Evolutionary conservation across 2,888 invertebrate species (phyloP).

Genomic region (Buathra laborator): DNA sequence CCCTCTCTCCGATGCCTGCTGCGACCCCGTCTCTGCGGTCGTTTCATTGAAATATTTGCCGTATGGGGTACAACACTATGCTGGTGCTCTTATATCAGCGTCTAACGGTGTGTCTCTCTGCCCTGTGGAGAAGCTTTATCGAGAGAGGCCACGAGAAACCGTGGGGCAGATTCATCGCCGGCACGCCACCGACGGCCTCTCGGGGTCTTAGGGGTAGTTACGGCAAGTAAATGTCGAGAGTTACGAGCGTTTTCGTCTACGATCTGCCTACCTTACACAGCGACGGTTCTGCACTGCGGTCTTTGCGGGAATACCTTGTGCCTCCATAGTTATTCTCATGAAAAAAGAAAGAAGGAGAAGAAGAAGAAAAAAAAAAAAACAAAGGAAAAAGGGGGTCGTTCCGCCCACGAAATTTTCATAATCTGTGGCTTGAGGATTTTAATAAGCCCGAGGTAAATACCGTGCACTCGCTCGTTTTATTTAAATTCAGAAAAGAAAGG

Average conservation of each 20-base stretch:
- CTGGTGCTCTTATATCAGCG: conserved; percentile 5
- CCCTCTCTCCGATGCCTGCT: conserved; percentile 27
- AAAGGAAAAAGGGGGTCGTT: conserved; percentile 31
- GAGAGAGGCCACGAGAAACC: conserved; percentile 51
- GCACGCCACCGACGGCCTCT: conserved; percentile 39
- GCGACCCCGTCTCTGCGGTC: conserved; percentile 38
- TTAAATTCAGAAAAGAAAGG: not conserved
- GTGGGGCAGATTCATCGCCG: conserved; percentile 64
- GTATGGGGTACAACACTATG: conserved; percentile 24
- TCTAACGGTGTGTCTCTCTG: conserved; percentile 9
- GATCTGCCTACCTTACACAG: conserved; percentile 2
- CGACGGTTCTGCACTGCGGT: conserved; percentile 48
- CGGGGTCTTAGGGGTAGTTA: conserved; percentile 67
- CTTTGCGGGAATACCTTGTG: conserved; percentile 41
- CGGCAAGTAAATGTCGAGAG: conserved; percentile 69
- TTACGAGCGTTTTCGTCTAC: conserved; percentile 45
- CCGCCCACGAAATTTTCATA: conserved; percentile 36
- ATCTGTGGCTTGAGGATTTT: conserved; percentile 38
- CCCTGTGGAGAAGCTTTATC: conserved; percentile 64
- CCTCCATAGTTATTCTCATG: conserved; percentile 35
- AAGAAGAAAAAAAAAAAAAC: not conserved
- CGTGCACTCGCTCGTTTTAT: not conserved
- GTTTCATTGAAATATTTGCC: conserved; percentile 73
- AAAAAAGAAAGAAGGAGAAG: conserved; percentile 9
- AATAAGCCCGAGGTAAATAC: conserved; percentile 27